Conservation (phyloP, 2,888 invertebrate genomes). For the Schrankia costaestrigalis region DNA sequence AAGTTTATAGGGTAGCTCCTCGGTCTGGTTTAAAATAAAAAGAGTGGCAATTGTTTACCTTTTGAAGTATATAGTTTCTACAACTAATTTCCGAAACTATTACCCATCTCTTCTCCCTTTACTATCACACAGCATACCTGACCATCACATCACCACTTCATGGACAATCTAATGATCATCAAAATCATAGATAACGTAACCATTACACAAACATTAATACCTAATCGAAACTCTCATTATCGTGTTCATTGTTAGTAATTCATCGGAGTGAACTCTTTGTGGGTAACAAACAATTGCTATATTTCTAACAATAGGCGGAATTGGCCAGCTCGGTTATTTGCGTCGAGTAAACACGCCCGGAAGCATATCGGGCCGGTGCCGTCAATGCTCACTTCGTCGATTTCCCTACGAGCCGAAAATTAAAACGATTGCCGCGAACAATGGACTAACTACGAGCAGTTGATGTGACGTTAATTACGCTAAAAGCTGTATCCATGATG, state of each 20-base stretch:
- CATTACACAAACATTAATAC: constrained; percentile 1
- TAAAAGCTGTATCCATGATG: constrained; percentile 9
- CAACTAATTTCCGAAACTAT: too few relatives aligned
- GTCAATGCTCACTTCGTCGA: constrained; percentile 47
- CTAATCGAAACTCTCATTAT: constrained; percentile 15
- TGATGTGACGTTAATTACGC: constrained; percentile 15
- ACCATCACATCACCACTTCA: too few relatives aligned
- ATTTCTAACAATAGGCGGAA: constrained; percentile 58
- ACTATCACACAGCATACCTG: too few relatives aligned
- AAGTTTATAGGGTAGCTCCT: too few relatives aligned
- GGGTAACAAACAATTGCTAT: constrained; percentile 51
- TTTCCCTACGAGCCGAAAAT: constrained; percentile 46
- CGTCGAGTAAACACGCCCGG: constrained; percentile 40
- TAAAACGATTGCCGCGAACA: constrained; percentile 43
- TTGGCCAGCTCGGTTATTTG: constrained; percentile 45
- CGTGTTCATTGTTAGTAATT: constrained; percentile 37
- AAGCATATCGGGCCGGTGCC: constrained; percentile 28
- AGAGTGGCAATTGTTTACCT: too few relatives aligned
- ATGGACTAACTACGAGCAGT: constrained; percentile 23
- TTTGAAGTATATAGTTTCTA: too few relatives aligned
- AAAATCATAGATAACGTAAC: background rate
- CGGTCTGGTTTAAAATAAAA: too few relatives aligned
- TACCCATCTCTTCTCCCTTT: too few relatives aligned
- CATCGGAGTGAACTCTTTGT: constrained; percentile 17
- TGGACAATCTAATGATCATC: too few relatives aligned